Base-by-base conservation (phyloP, 2,888 invertebrate genomes). In the Metacarcinus magister region DNA sequence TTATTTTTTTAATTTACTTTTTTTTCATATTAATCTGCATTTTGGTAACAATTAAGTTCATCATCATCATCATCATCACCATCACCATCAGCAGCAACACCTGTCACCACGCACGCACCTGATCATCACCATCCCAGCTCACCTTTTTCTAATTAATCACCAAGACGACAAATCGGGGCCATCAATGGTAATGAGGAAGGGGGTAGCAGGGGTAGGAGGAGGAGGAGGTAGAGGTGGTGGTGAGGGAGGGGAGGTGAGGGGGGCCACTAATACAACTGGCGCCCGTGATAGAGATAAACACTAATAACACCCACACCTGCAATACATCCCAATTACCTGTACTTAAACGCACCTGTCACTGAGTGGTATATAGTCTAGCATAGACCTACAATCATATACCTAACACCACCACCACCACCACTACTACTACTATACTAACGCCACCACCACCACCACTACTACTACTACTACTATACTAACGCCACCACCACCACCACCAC, bases 101-200 rank as follows among this genome's bases (percentile, higher is more conserved):
- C 82, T 67, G 67, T 67, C 67, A 23, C 67, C 67, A 4, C 67
- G n/a, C 67, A 67, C 67, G n/a, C n/a, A n/a, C n/a, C 82, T 28
- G 32, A 5, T 82, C 82, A 82, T 32, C 82, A 67, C 67, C 67
- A 67, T 67, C 67, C 19, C 82, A 82, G 19, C 82, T 82, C 82
- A 82, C 82, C 82, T 32, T 82, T 82, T 82, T 82, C 82, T 82
- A 32, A 82, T 82, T 82, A 82, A 82, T 82, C 82, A 82, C 28
- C 82, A 82, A 82, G 82, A 82, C 32, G 82, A 82, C 82, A 82
- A 82, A 82, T 82, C 82, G 54, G 54, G 13, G 39, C 10, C 67
- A 89, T 87, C 46, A 46, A 19, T n/a, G 39, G 75, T 44, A 43
- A 46, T 82, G 32, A 82, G 89, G 94, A 46, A n/a, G n/a, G 3